Base-by-base conservation (phyloP, 2,113 vertebrate species). In the Aegotheles bennettii region DNA sequence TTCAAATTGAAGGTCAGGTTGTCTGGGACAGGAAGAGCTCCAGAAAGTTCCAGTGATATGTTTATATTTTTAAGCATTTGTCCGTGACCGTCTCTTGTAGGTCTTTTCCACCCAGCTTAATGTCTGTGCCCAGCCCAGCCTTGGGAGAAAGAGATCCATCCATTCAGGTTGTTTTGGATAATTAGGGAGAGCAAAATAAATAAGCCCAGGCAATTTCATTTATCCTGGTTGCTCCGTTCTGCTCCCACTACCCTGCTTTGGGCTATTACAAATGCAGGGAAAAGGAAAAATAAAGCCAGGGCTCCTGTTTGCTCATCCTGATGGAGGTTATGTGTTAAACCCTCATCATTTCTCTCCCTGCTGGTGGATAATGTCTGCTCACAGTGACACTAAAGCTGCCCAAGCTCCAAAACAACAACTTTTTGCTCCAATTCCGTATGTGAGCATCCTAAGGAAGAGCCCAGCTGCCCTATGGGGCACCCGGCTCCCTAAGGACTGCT, bases 401-500 rank as follows among this genome's bases (percentile, higher is more conserved):
- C 36, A 18, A 17, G 24, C 77, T 77, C 51, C 50, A 38, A 5
- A 45, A 13, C 13, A 40, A 67, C 59, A 59, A 16, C 18, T 1
- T 48, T 92, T 45, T 38, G 4, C 56, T 59, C 59, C 42, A 18
- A 14, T 12, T 50, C 38, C 1, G 3, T 28, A 10, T 12, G 19
- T 14, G n/a, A 63, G 33, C 61, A 68, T 5, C 54, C 67, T 6
- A 16, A 47, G 51, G 36, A 24, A 33, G 43, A 45, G 75, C 70
- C 45, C 36, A 63, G 71, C 10, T 2, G 1, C 31, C 33, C 36
- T 3, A 1, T 35, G 0, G 1, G 38, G 54, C 21, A 25, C 14
- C 16, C 14, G 1, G 26, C 45, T 84, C n/a, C 40, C 33, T 36
- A 16, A 0, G 23, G 53, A 48, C 70, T 89, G 74, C 88, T 50